Percentiles rank a stretch among this genome's conserved stretches.
These are phyloP conservation scores for Eulacestoma nigropectus DNA, from an alignment of 2,113 vertebrate genomes.

Conservation along the genomic window DNA sequence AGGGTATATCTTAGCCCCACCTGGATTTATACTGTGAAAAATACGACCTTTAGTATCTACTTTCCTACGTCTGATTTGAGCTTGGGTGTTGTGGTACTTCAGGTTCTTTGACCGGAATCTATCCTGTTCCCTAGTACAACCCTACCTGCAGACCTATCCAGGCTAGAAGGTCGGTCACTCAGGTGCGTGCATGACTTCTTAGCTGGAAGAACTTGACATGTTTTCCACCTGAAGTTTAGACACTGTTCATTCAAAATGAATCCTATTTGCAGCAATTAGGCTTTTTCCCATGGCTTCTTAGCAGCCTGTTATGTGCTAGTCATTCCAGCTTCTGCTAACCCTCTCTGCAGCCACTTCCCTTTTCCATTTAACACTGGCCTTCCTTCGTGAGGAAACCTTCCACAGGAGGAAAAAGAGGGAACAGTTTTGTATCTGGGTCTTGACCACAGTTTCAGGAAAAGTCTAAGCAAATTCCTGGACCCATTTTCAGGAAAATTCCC, in stretches of 20 bases:
- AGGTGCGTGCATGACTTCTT: background rate
- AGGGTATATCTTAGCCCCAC: background rate
- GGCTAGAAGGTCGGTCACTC: background rate
- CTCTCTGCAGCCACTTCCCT: background rate
- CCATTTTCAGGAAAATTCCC: background rate
- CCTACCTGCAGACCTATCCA: background rate
- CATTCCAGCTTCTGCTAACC: background rate
- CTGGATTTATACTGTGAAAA: background rate
- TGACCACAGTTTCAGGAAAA: background rate
- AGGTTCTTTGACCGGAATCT: background rate
- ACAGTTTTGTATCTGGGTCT: rapidly evolving
- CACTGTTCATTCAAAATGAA: background rate
- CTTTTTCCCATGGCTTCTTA: background rate
- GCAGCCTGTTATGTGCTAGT: background rate
- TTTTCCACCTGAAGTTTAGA: background rate
- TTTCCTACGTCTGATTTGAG: background rate
- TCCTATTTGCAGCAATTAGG: background rate
- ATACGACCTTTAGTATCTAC: background rate
- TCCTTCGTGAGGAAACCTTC: background rate
- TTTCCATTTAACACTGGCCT: background rate
- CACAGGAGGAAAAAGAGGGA: background rate
- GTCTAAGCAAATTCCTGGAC: background rate
- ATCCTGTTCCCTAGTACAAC: background rate
- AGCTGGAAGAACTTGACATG: background rate
- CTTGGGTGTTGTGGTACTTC: background rate